Evolutionary conservation across 2,113 vertebrate species (phyloP), one percentile per base, ranked within the genome.

Genomic region (Ophiodon elongatus): DNA sequence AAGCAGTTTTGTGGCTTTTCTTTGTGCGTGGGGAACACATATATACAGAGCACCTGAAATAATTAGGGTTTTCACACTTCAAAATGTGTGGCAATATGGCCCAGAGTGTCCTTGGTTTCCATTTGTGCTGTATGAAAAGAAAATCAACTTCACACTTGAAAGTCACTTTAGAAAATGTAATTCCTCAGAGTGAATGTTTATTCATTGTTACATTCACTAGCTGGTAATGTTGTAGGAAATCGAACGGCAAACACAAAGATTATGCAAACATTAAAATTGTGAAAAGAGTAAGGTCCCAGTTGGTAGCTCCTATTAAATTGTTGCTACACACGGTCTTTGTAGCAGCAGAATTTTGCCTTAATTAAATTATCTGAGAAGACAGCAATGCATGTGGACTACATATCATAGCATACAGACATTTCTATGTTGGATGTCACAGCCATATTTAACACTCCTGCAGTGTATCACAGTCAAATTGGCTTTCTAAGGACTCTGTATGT

Each of bases 361-460:
- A 79, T 75, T 45, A 25, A 35, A 65, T 74, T 72, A 23, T 54
- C 33, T 73, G 73, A 63, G 41, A 80, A 74, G 71, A 25, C 68
- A 78, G 59, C 41, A 35, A 79, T 47, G 41, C 52, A 6, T 45
- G 39, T 62, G 68, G 60, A 57, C 60, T 47, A 65, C 29, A 25
- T 76, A 41, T 41, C 50, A 25, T 52, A 5, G n/a, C 59, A 39
- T 19, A 29, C 43, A 33, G 15, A 67, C 52, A 39, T 35, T 33
- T 76, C 47, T 27, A 15, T 72, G 39, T 41, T 70, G 37, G 23
- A 69, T 73, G 52, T 72, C 21, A n/a, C 15, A 33, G 43, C 33
- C 54, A 29, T 0, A 45, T 27, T 33, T 43, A 23, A 25, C 41
- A 67, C 50, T 57, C 29, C 35, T 50, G 10, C 52, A 15, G 37